phyloP scores from a whole-genome alignment of 2,797 vertebrate genomes.

The Aplochiton taeniatus region DNA sequence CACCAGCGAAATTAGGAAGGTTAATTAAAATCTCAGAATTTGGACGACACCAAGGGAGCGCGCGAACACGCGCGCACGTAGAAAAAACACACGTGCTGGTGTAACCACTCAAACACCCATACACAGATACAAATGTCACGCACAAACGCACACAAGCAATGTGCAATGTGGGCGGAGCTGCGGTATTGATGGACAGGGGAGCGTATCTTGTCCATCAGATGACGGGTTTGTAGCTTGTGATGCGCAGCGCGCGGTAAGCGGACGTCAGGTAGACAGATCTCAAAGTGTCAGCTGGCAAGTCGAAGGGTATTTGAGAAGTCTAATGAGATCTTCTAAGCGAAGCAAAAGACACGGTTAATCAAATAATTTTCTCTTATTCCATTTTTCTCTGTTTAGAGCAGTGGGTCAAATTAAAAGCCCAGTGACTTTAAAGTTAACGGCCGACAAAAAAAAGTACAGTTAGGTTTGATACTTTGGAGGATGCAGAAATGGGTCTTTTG shows the following conservation, averaged over 20 bases:
- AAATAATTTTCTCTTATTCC: too few relatives aligned
- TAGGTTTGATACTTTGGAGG: constrained; percentile 31
- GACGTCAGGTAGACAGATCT: constrained; percentile 38
- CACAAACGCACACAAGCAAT: constrained; percentile 1
- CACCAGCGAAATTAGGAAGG: constrained; percentile 70
- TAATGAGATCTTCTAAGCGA: background rate
- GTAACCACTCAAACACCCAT: constrained; percentile 3
- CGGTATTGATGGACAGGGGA: constrained; percentile 44
- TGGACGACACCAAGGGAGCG: constrained; percentile 24
- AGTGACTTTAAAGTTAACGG: constrained; percentile 51
- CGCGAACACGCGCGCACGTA: background rate
- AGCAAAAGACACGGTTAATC: too few relatives aligned
- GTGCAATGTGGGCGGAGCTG: constrained; percentile 41
- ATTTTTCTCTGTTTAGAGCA: too few relatives aligned
- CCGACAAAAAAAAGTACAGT: constrained; percentile 22
- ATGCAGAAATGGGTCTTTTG: constrained; percentile 33
- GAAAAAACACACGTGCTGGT: constrained; percentile 15
- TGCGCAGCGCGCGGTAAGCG: constrained; percentile 53
- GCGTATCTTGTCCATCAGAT: constrained; percentile 61
- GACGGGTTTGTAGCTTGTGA: constrained; percentile 60
- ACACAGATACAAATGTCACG: background rate
- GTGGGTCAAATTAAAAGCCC: background rate
- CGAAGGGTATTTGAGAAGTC: constrained; percentile 22
- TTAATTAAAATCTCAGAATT: constrained; percentile 74
- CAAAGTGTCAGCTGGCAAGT: background rate